Base-by-base conservation (phyloP, 1,140 invertebrate genomes). In the Temnothorax nylanderi region DNA sequence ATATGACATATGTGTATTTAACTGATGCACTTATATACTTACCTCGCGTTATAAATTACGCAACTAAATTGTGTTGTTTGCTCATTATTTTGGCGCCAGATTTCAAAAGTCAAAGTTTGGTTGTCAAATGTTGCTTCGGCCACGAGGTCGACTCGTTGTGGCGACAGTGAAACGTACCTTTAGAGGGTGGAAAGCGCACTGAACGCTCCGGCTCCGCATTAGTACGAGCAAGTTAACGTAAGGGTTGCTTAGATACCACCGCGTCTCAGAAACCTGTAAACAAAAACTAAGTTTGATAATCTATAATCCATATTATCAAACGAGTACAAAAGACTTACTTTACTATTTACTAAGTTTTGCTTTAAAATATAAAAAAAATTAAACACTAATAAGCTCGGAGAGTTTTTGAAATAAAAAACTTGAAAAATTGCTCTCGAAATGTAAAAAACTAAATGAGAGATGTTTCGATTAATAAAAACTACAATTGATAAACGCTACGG, bases 221-320 rank as follows among this genome's bases (percentile, higher is more conserved):
- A 89, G 90, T 72, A 85, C 85, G 62, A 69, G 69, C 58, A 72
- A 88, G 88, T 89, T 92, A 92, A 93, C 80, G 86, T 89, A 92
- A 93, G 88, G 91, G 94, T 94, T 94, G 94, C 94, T 92, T 93
- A 85, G 94, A 89, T 91, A 94, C 93, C 93, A 93, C 85, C 75
- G 80, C 80, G 65, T 71, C 65, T 88, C 92, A 91, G 91, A 91
- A 90, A 87, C 91, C 89, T 92, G 93, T 82, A 84, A 87, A 91
- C 58, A 72, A 21, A 85, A 47, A 58, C 16, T 47, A 47, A 47
- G 47, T 47, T 47, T 47, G 3, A 51, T 32, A 85, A 85, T 60
- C 6, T 37, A 51, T 32, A 85, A 81, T 60, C 6, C 21, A 37
- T 21, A 34, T 67, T 80, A 80, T 69, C n/a, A 51, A 77, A 32